Conservation (phyloP, 2,888 invertebrate genomes). For the Tenthredo notha region DNA sequence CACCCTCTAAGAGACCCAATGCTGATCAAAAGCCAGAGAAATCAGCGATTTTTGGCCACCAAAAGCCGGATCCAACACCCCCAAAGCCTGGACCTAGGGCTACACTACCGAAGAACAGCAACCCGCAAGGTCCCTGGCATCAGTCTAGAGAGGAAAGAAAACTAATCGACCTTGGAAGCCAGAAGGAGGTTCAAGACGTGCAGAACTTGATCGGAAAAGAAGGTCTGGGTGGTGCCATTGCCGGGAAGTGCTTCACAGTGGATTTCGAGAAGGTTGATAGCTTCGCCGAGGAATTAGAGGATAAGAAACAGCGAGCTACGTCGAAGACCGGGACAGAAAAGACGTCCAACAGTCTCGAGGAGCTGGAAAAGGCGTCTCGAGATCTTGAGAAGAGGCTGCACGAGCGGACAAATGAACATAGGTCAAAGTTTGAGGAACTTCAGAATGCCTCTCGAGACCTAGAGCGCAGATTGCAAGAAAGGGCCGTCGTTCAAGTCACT, state of each 20-base stretch:
- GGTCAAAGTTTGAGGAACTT: conserved; percentile 67
- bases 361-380: conserved; percentile 71
- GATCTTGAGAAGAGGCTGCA: conserved; percentile 69
- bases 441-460: conserved; percentile 71
- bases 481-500: neutral
- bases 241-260: conserved; percentile 45
- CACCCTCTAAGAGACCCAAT: conserved; percentile 5
- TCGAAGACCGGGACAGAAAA: conserved; percentile 62
- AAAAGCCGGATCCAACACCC: conserved; percentile 69
- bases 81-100: conserved; percentile 62
- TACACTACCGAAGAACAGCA: conserved; percentile 66
- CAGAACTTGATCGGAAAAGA: conserved; percentile 18
- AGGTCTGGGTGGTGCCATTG: conserved; percentile 19
- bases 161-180: conserved; percentile 67
- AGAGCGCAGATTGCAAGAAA: conserved; percentile 67
- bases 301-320: conserved; percentile 43
- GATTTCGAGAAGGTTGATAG: conserved; percentile 56
- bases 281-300: conserved; percentile 57
- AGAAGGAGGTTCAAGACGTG: conserved; percentile 21
- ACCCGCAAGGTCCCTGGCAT: conserved; percentile 78
- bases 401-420: conserved; percentile 60
- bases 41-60: conserved; percentile 35
- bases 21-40: conserved; percentile 57
- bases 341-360: conserved; percentile 68
- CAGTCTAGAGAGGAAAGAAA: conserved; percentile 72